These are phyloP conservation scores for Hydropsyche betteni DNA, from an alignment of 2,888 invertebrate species.

Conservation along the genomic window DNA sequence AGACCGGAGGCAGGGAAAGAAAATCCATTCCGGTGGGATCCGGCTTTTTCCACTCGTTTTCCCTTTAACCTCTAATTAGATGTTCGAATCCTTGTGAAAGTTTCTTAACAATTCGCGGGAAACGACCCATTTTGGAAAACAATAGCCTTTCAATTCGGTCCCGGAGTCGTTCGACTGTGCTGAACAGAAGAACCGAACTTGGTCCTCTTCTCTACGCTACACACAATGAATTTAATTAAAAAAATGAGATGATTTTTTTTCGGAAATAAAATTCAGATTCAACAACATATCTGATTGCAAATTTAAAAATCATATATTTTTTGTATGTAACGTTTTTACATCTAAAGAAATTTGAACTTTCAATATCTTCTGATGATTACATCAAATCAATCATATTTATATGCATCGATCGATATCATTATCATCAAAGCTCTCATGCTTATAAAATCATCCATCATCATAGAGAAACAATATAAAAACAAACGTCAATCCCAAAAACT, in stretches of 20 bases:
- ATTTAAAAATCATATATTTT: no score
- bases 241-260: background rate
- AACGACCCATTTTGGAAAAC: slow-evolving; percentile 29
- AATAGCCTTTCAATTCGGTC: slow-evolving; percentile 27
- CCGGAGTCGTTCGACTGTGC: slow-evolving; percentile 2
- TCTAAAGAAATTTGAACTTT: no score
- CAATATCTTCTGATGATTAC: no score
- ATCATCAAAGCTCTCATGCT: no score
- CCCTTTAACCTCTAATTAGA: slow-evolving; percentile 33
- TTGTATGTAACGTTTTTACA: no score
- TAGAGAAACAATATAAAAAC: no score
- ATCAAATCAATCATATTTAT: no score
- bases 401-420: no score
- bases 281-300: no score
- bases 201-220: background rate
- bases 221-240: slow-evolving; percentile 23
- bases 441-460: no score
- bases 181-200: slow-evolving; percentile 8
- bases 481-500: background rate
- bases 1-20: background rate
- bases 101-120: slow-evolving; percentile 26
- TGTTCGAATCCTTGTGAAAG: slow-evolving; percentile 24
- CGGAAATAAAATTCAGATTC: no score
- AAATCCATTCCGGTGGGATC: slow-evolving; percentile 7
- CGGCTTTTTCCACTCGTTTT: slow-evolving; percentile 27